Conservation (phyloP, 1,140 invertebrate species). For the Bombus waltoni region DNA sequence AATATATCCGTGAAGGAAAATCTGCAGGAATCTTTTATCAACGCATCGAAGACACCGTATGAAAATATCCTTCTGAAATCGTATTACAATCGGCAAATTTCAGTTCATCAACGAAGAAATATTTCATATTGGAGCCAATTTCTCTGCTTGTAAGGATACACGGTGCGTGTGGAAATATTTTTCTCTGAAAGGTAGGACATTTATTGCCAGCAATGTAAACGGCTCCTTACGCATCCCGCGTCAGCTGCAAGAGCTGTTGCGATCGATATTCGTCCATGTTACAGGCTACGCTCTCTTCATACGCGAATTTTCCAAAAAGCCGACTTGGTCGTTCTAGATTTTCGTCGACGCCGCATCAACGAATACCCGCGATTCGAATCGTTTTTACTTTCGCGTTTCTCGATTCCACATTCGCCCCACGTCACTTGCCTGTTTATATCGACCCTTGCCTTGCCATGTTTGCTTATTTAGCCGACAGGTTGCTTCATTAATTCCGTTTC, state of each 20-base stretch:
- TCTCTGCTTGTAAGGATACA: background rate
- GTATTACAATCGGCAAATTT: background rate
- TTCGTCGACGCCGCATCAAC: constrained; percentile 55
- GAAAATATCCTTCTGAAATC: background rate
- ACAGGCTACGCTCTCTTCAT: background rate
- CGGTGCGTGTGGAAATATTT: background rate
- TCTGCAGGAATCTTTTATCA: background rate
- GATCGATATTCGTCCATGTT: constrained; percentile 12
- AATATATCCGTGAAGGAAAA: background rate
- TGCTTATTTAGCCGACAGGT: background rate
- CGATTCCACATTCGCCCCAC: background rate
- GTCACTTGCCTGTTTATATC: background rate
- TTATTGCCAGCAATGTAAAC: constrained; percentile 29
- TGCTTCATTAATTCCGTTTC: background rate
- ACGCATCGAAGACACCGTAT: background rate
- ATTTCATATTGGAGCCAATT: background rate
- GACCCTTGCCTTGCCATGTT: background rate
- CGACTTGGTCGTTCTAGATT: constrained; percentile 24
- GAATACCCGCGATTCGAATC: constrained; percentile 55
- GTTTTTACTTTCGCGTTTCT: constrained; percentile 16
- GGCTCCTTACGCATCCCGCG: constrained; percentile 5
- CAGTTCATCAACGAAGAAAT: background rate
- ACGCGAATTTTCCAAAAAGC: constrained; percentile 52
- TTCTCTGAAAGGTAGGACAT: constrained; percentile 13
- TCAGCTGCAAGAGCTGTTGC: background rate